phyloP scores from a whole-genome alignment of 1,140 invertebrate genomes.

The Matsumurasca onukii region DNA sequence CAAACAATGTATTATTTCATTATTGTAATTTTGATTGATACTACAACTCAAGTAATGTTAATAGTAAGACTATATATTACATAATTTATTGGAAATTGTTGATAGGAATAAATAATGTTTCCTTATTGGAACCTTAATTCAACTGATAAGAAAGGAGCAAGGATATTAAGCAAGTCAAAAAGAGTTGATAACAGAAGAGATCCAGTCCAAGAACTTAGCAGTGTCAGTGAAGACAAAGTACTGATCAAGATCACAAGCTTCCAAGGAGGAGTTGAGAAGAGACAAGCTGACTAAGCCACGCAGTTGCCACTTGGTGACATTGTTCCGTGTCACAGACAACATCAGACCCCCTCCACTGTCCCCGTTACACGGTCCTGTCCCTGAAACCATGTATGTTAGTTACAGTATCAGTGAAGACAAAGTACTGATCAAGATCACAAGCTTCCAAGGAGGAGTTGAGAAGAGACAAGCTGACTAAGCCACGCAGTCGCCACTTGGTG shows the following conservation, averaged over 20 bases:
- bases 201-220: conserved; percentile 57
- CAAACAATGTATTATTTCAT: no score
- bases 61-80: no score
- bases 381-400: no score
- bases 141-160: no score
- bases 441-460: conserved; percentile 47
- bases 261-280: conserved; percentile 49
- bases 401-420: conserved; percentile 58
- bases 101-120: no score
- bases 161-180: no score
- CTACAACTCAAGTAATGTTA: no score
- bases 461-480: conserved; percentile 55
- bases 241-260: conserved; percentile 51
- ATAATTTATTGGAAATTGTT: no score
- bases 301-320: conserved; percentile 51
- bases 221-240: conserved; percentile 59
- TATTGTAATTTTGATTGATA: no score
- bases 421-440: conserved; percentile 54
- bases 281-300: conserved; percentile 56
- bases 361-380: conserved; percentile 55
- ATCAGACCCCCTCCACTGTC: conserved; percentile 60
- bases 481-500: conserved; percentile 54
- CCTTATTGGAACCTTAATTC: no score
- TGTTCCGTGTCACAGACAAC: conserved; percentile 44
- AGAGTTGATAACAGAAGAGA: conserved; percentile 40